Conservation (phyloP, 2,888 invertebrate species). For the Troglohyphantes excavatus region DNA sequence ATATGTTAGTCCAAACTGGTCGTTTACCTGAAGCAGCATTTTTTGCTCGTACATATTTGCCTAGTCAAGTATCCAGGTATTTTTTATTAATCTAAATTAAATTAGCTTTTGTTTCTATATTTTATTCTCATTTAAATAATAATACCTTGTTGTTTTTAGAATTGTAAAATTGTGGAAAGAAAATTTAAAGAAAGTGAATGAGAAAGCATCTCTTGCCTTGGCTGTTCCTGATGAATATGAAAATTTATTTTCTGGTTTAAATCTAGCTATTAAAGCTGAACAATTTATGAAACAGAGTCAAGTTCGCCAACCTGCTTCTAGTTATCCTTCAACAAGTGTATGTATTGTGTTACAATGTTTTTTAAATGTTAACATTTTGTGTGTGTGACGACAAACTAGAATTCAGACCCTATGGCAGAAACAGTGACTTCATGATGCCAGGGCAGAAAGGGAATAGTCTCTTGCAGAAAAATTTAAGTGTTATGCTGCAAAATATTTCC, state of each 20-base stretch:
- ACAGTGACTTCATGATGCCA: too few relatives aligned
- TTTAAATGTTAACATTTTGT: too few relatives aligned
- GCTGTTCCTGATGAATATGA: conserved; percentile 98
- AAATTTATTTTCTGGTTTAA: conserved; percentile 95
- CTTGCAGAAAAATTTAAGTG: too few relatives aligned
- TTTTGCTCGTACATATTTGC: conserved; percentile 97
- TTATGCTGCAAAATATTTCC: too few relatives aligned
- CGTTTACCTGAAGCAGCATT: conserved; percentile 98
- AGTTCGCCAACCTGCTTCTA: conserved; percentile 85
- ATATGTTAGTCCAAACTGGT: conserved; percentile 92
- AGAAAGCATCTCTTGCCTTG: conserved; percentile 95
- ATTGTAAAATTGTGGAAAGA: conserved; percentile 95
- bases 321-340: conserved; percentile 83
- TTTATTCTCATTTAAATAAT: background rate
- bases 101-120: background rate
- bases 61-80: conserved; percentile 90
- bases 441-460: too few relatives aligned
- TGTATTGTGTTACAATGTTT: background rate
- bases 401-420: too few relatives aligned
- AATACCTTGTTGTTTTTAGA: conserved; percentile 82
- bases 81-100: background rate
- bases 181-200: conserved; percentile 89
- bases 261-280: conserved; percentile 88
- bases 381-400: too few relatives aligned
- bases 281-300: conserved; percentile 85